Evolutionary conservation across 2,113 vertebrate genomes (phyloP), one percentile per base, ranked within the genome.

Genomic region (Dasypus novemcinctus): DNA sequence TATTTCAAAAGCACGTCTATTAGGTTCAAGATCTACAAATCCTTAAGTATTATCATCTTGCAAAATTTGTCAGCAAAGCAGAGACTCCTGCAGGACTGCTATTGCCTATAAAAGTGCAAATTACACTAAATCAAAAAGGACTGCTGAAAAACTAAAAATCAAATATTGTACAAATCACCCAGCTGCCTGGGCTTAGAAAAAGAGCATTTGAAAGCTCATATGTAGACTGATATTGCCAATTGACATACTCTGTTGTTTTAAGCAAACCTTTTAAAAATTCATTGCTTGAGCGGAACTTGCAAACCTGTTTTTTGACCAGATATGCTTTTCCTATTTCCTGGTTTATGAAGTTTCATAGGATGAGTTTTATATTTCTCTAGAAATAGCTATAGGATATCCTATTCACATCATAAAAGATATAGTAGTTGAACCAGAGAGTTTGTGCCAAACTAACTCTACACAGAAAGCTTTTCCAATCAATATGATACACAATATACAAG

Each of bases 231-330:
- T 90, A 66, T 59, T 97, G 71, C 43, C 88, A 87, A 75, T 80
- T 92, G 64, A 88, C 96, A 75, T 96, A 89, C 52, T 92, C 21
- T 69, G 57, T 0, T 94, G 87, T 97, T 98, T 97, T 97, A 97
- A 97, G 36, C 23, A 98, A 96, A 97, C 21, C 27, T 93, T 98
- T 97, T 92, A 97, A 98, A 98, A 98, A 96, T 97, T 93, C 66
- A 97, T 97, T 96, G 59, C 82, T 90, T 97, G 74, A 96, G 87
- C 72, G 83, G 25, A 91, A 87, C 83, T 13, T 82, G 38, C 31
- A 97, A 95, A 57, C 33, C 10, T 97, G 49, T 91, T 88, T 92
- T 71, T 38, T 86, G 33, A 25, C 3, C 66, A 91, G 95, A 43
- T 90, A 84, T 80, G 27, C 23, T 64, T 96, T 97, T 87, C 75